A percentile compares a stretch with the other conserved stretches of the same genome.
These are phyloP conservation scores for Andrena camellia DNA, from an alignment of 2,888 invertebrate genomes.

Conservation along the genomic window DNA sequence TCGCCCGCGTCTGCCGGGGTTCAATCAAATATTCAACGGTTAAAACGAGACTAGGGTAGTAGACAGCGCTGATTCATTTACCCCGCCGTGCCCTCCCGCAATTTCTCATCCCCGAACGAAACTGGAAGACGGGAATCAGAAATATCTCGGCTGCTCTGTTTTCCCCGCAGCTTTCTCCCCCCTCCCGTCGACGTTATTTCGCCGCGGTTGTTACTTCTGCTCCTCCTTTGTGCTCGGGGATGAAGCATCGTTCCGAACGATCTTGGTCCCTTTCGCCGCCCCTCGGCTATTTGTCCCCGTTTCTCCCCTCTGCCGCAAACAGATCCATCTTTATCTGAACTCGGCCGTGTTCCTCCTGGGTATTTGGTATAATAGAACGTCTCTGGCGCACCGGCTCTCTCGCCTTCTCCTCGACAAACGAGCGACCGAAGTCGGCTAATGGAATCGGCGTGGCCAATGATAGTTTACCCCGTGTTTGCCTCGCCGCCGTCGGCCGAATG, in stretches of 20 bases:
- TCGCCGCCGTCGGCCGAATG: slow-evolving; percentile 70
- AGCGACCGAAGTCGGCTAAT: slow-evolving; percentile 61
- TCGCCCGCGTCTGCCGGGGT: slow-evolving; percentile 7
- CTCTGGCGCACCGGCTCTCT: slow-evolving; percentile 6
- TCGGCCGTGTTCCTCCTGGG: slow-evolving; percentile 8
- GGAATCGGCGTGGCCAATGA: slow-evolving; percentile 70
- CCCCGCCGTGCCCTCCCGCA: slow-evolving; percentile 31
- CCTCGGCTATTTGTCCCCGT: slow-evolving; percentile 14
- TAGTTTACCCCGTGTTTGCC: slow-evolving; percentile 69
- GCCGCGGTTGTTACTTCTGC: slow-evolving; percentile 56
- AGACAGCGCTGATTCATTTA: slow-evolving; percentile 46
- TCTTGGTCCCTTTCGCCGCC: slow-evolving; percentile 10
- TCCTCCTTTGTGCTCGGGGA: slow-evolving; percentile 40
- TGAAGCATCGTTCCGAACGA: slow-evolving; percentile 49
- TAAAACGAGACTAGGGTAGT: slow-evolving; percentile 30
- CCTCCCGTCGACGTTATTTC: slow-evolving; percentile 44
- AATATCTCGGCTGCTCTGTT: slow-evolving; percentile 13
- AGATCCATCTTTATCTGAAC: slow-evolving; percentile 36
- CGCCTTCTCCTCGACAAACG: too few species aligned
- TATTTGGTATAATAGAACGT: slow-evolving; percentile 57
- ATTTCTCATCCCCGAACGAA: slow-evolving; percentile 55
- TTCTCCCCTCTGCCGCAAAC: slow-evolving; percentile 2
- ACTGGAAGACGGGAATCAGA: slow-evolving; percentile 17
- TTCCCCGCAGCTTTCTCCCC: slow-evolving; percentile 40
- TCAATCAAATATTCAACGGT: slow-evolving; percentile 52